Evolutionary conservation across 2,113 vertebrate genomes (phyloP), one percentile per base, ranked within the genome.

Genomic region (Notechis scutatus): DNA sequence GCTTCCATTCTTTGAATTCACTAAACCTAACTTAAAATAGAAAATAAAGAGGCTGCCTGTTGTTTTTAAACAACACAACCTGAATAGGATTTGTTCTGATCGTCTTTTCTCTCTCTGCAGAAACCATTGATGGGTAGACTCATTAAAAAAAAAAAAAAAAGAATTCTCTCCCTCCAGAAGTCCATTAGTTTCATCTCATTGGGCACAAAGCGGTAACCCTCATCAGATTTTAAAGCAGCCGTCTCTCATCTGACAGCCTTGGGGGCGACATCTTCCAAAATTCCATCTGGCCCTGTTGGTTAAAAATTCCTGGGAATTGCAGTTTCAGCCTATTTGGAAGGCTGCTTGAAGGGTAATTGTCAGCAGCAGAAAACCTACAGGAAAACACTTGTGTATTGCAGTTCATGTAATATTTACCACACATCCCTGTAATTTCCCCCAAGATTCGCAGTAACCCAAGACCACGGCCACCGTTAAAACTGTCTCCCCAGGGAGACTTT

Each of bases 1-100:
- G 86, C 12, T 52, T 52, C 50, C 50, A 47, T 89, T 81, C 89
- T 92, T 92, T 88, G 24, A 8, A 92, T 57, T 81, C 61, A 92
- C 61, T 56, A 88, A 92, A 50, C 81, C 85, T 50, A 11, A 74
- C 15, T 45, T 81, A 92, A 92, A 45, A 56, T 1, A 69, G 18
- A 21, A 81, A 81, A 56, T 26, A 4, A 61, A 61, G 26, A 61
- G 59, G 59, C 59, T 92, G 8, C 4, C 8, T 24, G 14, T 81
- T 42, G 74, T 55, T 56, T 89, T 89, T n/a, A 56, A 81, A 56
- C 45, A 14, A 54, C 54, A n/a, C 23, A 34, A 50, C n/a, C 12
- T 3, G 50, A 92, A 55, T 20, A 69, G 86, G 47, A 50, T 92
- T 87, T 88, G 8, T 26, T 47, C 21, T 59, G 14, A 24, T 7